phyloP scores from a whole-genome alignment of 35 echinoderm and acorn worm species.

The Eucidaris tribuloides region DNA sequence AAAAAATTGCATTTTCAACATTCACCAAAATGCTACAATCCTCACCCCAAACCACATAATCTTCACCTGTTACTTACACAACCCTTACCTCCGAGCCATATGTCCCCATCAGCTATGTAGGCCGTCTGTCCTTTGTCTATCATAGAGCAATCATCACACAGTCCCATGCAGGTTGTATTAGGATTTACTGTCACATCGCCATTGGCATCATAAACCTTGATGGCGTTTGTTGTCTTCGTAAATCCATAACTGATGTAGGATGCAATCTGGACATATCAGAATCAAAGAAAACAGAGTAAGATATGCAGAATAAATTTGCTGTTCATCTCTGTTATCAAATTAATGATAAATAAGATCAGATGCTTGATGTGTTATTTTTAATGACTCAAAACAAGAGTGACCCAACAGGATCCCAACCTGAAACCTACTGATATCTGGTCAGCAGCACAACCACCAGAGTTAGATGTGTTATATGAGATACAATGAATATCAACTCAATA shows the following conservation, averaged over 20 bases:
- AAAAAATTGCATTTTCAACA: too few species aligned
- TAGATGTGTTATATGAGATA: not conserved
- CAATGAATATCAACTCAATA: too few species aligned
- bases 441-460: too few species aligned
- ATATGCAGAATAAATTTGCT: too few species aligned
- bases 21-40: too few species aligned
- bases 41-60: too few species aligned
- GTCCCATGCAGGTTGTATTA: slow-evolving; percentile 16
- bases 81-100: slow-evolving; percentile 89
- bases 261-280: slow-evolving; percentile 21
- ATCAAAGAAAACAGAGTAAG: not conserved
- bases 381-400: too few species aligned
- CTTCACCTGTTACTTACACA: not conserved
- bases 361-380: too few species aligned
- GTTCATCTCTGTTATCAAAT: too few species aligned
- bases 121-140: slow-evolving; percentile 43
- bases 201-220: slow-evolving; percentile 5
- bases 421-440: too few species aligned
- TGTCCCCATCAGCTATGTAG: slow-evolving; percentile 49
- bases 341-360: too few species aligned
- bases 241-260: not conserved
- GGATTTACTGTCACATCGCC: not conserved
- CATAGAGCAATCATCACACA: slow-evolving; percentile 63
- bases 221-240: not conserved
- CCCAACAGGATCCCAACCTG: too few species aligned